Evolutionary conservation across 2,888 invertebrate species (phyloP), one percentile per base, ranked within the genome.

Genomic region (Carterocephalus palaemon): DNA sequence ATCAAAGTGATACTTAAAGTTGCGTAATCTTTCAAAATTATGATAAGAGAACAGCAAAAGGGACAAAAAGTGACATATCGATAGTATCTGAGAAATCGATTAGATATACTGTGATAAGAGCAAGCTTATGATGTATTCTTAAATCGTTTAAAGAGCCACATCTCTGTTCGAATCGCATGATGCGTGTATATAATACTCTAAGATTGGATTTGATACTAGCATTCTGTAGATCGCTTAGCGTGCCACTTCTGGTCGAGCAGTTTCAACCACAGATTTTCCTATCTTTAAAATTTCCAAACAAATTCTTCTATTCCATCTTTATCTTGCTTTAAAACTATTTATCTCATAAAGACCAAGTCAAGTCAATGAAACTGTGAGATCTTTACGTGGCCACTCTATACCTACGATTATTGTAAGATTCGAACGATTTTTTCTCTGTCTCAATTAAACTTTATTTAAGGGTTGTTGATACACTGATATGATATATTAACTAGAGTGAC

Each of bases 221-320:
- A 72, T 79, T 83, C 83, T 78, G 83, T 84, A 85, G 84, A 73
- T 71, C 79, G 84, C 80, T 75, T 85, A 84, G 84, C 72, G 73
- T 48, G 79, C 67, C 66, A 67, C 69, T 53, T 43, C 24, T 37
- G 65, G 48, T 66, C 61, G 48, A 61, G 49, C 70, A 60, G 67
- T 66, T 62, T 61, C 60, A 55, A 48, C 46, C 46, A 26, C 33
- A 9, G 37, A 12, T 23, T 48, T 37, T 31, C 41, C 23, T 36
- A 37, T 34, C 39, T 46, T 43, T 26, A 38, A 16, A 47, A 12
- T n/a, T 24, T 50, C 19, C 10, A 26, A 42, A 28, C 41, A 43
- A 26, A 31, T 47, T 41, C 49, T 50, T 54, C 48, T 41, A 47
- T 34, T 23, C 8, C 19, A 47, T 43, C 29, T 47, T 33, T 33